Evolutionary conservation across 1,140 invertebrate species (phyloP), one percentile per base, ranked within the genome.

Genomic region (Sminthurides bifidus): DNA sequence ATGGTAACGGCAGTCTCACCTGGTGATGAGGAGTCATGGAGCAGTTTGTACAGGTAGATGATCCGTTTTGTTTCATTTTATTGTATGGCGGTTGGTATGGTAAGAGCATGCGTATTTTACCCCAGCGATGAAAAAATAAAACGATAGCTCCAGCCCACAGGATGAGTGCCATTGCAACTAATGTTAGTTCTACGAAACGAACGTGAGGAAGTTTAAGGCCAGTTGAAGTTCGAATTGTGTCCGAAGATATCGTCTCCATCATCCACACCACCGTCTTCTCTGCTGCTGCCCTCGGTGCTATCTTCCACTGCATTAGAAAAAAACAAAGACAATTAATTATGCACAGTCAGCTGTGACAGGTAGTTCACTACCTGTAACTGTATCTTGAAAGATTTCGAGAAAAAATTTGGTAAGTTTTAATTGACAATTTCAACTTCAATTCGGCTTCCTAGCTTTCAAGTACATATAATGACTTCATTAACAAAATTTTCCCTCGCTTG

Each of bases 61-160:
- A 49, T 35, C 43, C 35, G 14, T 52, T 61, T 12, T 29, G 50
- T 38, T 59, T 60, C 58, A 63, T 59, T 67, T 87, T 84, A 67
- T 88, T 89, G 69, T 87, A 89, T 64, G 88, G 87, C 5, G 89
- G 88, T 67, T 92, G 87, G 69, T 92, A 92, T 1, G 88, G 88
- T 60, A 91, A 74, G 54, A 92, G 74, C 88, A 92, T 92, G 35
- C 89, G 77, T 41, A 92, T 92, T 74, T 92, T 92, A 15, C 88
- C 88, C 88, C 87, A 91, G 12, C 63, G 59, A 44, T 64, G 90
- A 74, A 91, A 89, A 75, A 91, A 92, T 3, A 92, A 72, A 0
- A 83, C 83, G 66, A 92, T 90, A 10, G 87, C 87, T 0, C 80
- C 86, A 3, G 85, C 81, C 88, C 88, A 92, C 10, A 91, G 81